These are phyloP conservation scores for Scaptomyza polygonia DNA, from an alignment of 2,888 invertebrate genomes.

Conservation along the genomic window DNA sequence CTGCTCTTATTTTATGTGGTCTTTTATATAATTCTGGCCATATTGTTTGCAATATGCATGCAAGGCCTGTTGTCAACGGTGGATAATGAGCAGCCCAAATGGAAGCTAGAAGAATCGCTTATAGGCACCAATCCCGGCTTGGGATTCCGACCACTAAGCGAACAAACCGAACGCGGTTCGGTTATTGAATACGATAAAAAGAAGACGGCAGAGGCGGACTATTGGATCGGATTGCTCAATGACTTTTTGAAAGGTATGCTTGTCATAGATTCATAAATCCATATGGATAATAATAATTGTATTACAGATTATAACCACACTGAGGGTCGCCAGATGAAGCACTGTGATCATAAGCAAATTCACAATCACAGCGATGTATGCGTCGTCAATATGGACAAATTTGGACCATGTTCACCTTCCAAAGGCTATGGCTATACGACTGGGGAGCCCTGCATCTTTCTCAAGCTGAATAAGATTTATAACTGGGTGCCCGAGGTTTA, in stretches of 20 bases:
- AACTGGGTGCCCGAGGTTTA: slow-evolving; percentile 90
- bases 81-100: slow-evolving; percentile 89
- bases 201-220: slow-evolving; percentile 85
- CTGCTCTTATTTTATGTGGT: slow-evolving; percentile 93
- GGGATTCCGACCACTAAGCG: slow-evolving; percentile 87
- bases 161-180: slow-evolving; percentile 86
- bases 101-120: slow-evolving; percentile 90
- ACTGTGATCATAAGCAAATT: slow-evolving; percentile 86
- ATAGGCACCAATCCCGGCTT: slow-evolving; percentile 89
- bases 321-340: slow-evolving; percentile 84
- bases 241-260: slow-evolving; percentile 86
- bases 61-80: slow-evolving; percentile 91
- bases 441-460: slow-evolving; percentile 92
- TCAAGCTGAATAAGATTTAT: slow-evolving; percentile 93
- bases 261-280: not conserved
- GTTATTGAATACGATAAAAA: slow-evolving; percentile 87
- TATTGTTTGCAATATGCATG: slow-evolving; percentile 94
- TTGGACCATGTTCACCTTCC: slow-evolving; percentile 85
- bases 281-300: not conserved
- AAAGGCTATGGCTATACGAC: slow-evolving; percentile 88
- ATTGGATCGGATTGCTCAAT: slow-evolving; percentile 86
- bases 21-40: slow-evolving; percentile 93
- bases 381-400: slow-evolving; percentile 83
- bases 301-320: slow-evolving; percentile 83
- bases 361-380: slow-evolving; percentile 86